Evolutionary conservation across 2,888 invertebrate species (phyloP), one percentile per base, ranked within the genome.

Genomic region (Labia minor): DNA sequence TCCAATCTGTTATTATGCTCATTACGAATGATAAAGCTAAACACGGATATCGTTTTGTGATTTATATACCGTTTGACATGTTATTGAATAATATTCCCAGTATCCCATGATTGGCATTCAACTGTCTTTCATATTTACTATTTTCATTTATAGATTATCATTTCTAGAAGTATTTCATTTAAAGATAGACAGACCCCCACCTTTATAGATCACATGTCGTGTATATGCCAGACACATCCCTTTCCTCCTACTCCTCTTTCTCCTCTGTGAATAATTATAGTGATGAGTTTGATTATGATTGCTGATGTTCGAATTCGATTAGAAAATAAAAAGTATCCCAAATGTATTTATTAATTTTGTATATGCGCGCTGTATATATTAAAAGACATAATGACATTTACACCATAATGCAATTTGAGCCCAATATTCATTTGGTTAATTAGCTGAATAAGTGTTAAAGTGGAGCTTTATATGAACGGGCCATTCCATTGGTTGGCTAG

Each of bases 11-110:
- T 66, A 66, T 66, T 66, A n/a, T 33, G 62, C 66, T 68, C 68
- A 68, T 68, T 68, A 68, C 62, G 62, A 66, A 64, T 62, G 63
- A 66, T 68, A 37, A 68, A 64, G 61, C 63, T 62, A 66, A 62
- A 61, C 33, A 33, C 37, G 6, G 3, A 16, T 49, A 49, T 49
- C 49, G 49, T 49, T 49, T 16, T 49, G 49, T 49, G 49, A 49
- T 49, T 49, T 49, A n/a, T n/a, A n/a, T 16, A 49, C 49, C 14
- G 16, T 14, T 49, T 49, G 49, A 49, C 49, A 49, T 49, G 14
- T 49, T 49, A 14, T 49, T 26, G 26, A n/a, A n/a, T 33, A 49
- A 49, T 49, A 49, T 49, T 49, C 49, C 14, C 49, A 11, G 16
- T n/a, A 49, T 16, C 49, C 16, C 16, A 16, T 49, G 49, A 49